phyloP scores from a whole-genome alignment of 1,140 invertebrate species.

The Cepaea nemoralis region DNA sequence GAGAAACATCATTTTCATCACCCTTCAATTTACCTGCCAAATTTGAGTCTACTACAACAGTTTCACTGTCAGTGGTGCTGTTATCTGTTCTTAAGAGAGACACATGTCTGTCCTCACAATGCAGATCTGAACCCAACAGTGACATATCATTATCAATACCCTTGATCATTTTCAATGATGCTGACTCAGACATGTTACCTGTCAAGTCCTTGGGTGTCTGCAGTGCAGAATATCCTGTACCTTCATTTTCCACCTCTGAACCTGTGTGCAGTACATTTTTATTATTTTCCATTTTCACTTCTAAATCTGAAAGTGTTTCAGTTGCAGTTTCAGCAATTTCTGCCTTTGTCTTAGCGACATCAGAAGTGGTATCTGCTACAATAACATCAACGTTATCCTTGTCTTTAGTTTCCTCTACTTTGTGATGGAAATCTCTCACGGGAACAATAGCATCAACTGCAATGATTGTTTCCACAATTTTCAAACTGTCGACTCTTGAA shows the following conservation, averaged over 20 bases:
- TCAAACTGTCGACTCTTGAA: neutral
- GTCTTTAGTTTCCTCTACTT: neutral
- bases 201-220: too few relatives aligned
- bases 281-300: too few relatives aligned
- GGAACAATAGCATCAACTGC: neutral
- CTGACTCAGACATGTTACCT: too few relatives aligned
- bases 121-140: neutral
- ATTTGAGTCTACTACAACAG: neutral
- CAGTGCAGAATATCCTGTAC: too few relatives aligned
- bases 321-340: too few relatives aligned
- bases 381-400: neutral
- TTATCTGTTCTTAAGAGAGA: neutral
- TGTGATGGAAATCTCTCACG: neutral
- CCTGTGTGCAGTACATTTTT: too few relatives aligned
- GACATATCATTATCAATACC: neutral
- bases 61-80: neutral
- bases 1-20: neutral
- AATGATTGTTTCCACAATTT: neutral
- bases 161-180: too few relatives aligned
- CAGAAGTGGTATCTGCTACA: too few relatives aligned
- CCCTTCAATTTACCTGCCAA: neutral
- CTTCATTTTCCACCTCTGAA: too few relatives aligned
- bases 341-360: too few relatives aligned
- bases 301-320: too few relatives aligned
- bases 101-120: neutral